phyloP scores from a whole-genome alignment of 1,140 invertebrate species.

The Scaptomyza hsui region DNA sequence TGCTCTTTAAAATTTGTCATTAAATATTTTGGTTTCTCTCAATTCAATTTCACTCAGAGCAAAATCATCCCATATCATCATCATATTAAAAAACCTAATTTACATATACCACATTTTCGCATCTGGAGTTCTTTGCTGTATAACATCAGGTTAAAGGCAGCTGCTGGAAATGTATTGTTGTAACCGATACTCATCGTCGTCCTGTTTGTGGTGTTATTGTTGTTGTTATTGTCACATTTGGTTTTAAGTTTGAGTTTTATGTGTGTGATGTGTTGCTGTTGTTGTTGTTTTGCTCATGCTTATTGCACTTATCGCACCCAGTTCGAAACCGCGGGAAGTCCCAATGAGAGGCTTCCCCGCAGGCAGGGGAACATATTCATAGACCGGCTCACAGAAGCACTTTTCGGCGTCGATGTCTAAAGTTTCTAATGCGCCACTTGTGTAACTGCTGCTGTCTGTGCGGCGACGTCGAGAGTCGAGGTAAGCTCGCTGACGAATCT shows the following conservation, averaged over 20 bases:
- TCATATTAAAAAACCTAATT: too few species aligned
- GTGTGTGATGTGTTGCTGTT: neutral
- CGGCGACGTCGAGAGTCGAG: slow-evolving; percentile 27
- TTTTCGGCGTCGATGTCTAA: slow-evolving; percentile 16
- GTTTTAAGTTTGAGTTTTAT: slow-evolving; percentile 4
- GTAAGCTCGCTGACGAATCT: slow-evolving; percentile 40
- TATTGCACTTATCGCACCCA: slow-evolving; percentile 45
- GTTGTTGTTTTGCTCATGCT: slow-evolving; percentile 28
- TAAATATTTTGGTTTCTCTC: too few species aligned
- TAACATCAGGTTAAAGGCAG: too few species aligned
- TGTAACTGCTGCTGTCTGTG: slow-evolving; percentile 64
- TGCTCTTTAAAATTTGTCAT: too few species aligned
- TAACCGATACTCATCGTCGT: too few species aligned
- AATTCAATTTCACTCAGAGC: too few species aligned
- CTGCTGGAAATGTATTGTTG: too few species aligned
- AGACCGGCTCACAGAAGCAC: slow-evolving; percentile 10
- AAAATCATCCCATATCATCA: too few species aligned
- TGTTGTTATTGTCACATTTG: neutral
- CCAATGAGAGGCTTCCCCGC: slow-evolving; percentile 33
- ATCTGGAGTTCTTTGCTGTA: too few species aligned
- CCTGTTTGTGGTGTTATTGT: neutral
- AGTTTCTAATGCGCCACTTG: slow-evolving; percentile 13
- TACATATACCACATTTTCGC: too few species aligned
- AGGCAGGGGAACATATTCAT: neutral
- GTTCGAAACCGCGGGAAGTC: slow-evolving; percentile 8